Percentiles rank a stretch among this genome's conserved stretches.
phyloP scores from a whole-genome alignment of 2,113 vertebrate genomes.

The Oreotrochilus melanogaster region DNA sequence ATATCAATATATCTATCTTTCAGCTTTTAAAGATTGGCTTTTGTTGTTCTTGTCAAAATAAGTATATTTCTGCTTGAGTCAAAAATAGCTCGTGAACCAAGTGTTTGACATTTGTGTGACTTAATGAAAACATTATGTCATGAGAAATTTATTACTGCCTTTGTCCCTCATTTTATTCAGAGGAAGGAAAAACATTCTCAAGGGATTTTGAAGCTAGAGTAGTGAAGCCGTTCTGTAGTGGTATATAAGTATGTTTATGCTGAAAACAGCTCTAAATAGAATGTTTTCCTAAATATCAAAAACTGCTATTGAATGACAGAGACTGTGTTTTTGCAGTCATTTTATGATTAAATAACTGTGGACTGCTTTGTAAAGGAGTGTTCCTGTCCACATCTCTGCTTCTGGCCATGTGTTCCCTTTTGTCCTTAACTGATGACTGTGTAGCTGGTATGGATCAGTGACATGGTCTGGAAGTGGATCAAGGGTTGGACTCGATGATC shows the following conservation, averaged over 20 bases:
- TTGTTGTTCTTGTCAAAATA: background rate
- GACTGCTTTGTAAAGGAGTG: background rate
- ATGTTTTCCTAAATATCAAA: background rate
- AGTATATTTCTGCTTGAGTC: background rate
- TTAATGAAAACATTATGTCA: conserved; percentile 39
- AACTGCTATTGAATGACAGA: background rate
- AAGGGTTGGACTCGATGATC: no score
- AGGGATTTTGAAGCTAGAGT: background rate
- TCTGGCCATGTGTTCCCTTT: background rate
- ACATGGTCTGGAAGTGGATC: no score
- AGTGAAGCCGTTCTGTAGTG: background rate
- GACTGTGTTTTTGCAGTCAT: background rate
- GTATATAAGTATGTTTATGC: background rate
- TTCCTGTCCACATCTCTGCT: background rate
- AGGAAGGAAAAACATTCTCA: conserved; percentile 6
- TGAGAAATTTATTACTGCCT: conserved; percentile 8
- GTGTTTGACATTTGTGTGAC: background rate
- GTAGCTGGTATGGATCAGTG: background rate
- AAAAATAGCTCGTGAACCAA: background rate
- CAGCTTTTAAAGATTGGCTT: background rate
- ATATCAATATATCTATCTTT: background rate
- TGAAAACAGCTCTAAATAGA: background rate
- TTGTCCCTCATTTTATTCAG: conserved; percentile 26
- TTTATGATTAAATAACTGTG: background rate
- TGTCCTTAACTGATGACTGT: background rate